Base-by-base conservation (phyloP, 2,113 vertebrate species). In the Emydocephalus ijimae region DNA sequence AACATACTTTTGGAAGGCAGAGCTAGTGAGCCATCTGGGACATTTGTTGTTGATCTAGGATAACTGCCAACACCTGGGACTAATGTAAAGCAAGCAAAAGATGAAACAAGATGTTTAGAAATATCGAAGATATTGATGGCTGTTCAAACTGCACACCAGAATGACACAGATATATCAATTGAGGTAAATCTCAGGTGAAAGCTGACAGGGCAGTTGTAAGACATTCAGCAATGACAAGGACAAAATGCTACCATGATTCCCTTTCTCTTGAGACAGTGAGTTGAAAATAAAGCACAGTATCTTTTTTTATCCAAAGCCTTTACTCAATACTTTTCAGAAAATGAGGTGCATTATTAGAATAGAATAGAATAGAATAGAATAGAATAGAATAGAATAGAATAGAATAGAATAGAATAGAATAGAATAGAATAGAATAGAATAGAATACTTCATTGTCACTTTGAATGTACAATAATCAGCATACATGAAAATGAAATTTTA, bases 1-100 rank as follows among this genome's bases (percentile, higher is more conserved):
- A 95, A 95, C 95, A 96, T 94, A 95, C 96, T 97, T 97, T 96
- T 95, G 94, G 94, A 96, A 94, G 96, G 90, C 90, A 95, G 92
- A 96, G 92, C 93, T 94, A 95, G 85, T 92, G 95, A 96, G 94
- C 94, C 96, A 95, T 96, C 96, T 97, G 97, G 95, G 86, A 56
- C 91, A 94, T 93, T 93, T 96, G 90, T 50, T 91, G 92, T 91
- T 96, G 93, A 94, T 95, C 34, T 1, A 96, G 89, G 85, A 96
- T 89, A 21, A 29, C 91, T 94, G 93, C 93, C 96, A 97, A 95
- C 52, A 88, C 39, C 93, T 91, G 90, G 92, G 92, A 96, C 94
- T 93, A 95, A 93, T 89, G 88, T 8, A 50, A 85, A 21, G 0
- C 23, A 93, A 96, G 61, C 69, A 92, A 92, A 74, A 94, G 88